Base-by-base conservation (phyloP, 2,888 invertebrate species). In the Lampropteryx suffumata region DNA sequence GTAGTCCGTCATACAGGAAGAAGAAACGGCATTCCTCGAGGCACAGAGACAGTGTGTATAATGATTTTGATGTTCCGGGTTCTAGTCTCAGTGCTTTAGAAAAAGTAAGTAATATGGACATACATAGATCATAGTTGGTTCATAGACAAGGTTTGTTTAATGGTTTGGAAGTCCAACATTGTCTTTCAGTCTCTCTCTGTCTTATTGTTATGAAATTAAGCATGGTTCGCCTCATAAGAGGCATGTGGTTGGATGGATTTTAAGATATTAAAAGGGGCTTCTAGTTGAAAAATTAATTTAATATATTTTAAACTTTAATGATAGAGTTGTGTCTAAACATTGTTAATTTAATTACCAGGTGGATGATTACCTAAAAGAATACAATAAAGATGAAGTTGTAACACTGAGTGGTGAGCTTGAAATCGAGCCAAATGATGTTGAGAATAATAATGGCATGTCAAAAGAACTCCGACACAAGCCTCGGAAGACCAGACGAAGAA, bases 11-110 rank as follows among this genome's bases (percentile, higher is more conserved):
- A 1, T 87, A 88, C 50, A 79, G 85, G 39, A 90, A 82, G 55
- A 91, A 91, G 67, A 91, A 90, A 51, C 65, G 89, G 14, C 89
- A 89, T 52, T 87, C 89, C 0, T 90, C 91, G 0, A 80, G 68
- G 49, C 89, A 90, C 54, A 71, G 84, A 45, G 91, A 91, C 33
- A 78, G 82, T 51, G 89, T 91, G 50, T 69, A 87, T 30, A 83
- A 89, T 66, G 91, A 91, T 55, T 91, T 91, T 78, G 91, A 91
- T 54, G 74, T 90, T 44, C 90, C 91, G 1, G 88, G 88, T 0
- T 91, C 90, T 14, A 91, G 91, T 73, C 77, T 91, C 17, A 90
- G 90, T 76, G 91, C 91, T 49, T 74, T 91, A 54, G 91, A 91
- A 67, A 89, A 75, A 73, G 89, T 89, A 27, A 41, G 27, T 39